Conservation (phyloP, 2,888 invertebrate genomes). For the Lottia scabra region DNA sequence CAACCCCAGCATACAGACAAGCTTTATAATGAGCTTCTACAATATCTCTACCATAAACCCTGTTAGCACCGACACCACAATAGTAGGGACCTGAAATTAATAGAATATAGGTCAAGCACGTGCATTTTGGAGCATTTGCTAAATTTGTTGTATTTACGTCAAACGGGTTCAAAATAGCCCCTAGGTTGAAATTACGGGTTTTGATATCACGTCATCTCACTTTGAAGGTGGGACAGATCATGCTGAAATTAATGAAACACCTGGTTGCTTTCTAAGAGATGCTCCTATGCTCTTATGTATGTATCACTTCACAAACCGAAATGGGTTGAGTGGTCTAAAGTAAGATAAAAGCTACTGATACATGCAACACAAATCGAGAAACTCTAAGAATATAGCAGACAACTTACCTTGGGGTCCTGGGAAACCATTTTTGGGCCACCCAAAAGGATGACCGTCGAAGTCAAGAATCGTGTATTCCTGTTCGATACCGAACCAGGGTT, state of each 20-base stretch:
- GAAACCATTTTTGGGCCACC: constrained; percentile 68
- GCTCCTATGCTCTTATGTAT: no score
- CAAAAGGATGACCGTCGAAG: constrained; percentile 65
- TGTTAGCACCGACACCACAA: constrained; percentile 96
- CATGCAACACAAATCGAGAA: no score
- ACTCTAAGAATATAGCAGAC: no score
- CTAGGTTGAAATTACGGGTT: not conserved
- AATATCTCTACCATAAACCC: constrained; percentile 94
- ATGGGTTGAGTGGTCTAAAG: no score
- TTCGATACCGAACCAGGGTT: constrained; percentile 74
- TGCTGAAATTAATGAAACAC: no score
- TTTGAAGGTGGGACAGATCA: no score
- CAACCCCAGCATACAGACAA: constrained; percentile 93
- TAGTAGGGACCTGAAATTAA: constrained; percentile 92
- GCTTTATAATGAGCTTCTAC: constrained; percentile 96
- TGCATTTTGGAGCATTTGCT: no score
- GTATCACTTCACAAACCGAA: no score
- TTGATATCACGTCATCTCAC: not conserved
- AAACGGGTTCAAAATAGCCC: not conserved
- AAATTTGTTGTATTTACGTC: not conserved
- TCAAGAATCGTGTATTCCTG: constrained; percentile 74
- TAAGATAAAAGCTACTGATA: no score
- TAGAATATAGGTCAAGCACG: not conserved
- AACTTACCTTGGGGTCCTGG: constrained; percentile 64
- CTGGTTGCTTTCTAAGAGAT: no score